A percentile compares a stretch with the other conserved stretches of the same genome.
These are phyloP conservation scores for Trichopoda pennipes DNA, from an alignment of 2,888 invertebrate species.

Conservation along the genomic window DNA sequence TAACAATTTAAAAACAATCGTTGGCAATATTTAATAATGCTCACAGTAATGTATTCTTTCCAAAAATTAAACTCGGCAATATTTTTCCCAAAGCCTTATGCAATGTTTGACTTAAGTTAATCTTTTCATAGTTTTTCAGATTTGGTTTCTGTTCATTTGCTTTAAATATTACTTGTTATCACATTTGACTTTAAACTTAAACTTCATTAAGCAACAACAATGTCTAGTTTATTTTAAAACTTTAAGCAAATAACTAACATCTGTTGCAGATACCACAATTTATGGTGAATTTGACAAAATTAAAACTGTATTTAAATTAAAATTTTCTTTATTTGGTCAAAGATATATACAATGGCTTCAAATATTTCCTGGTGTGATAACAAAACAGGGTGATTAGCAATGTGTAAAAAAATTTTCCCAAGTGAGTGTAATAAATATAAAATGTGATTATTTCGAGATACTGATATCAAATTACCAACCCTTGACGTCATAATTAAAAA, in stretches of 20 bases:
- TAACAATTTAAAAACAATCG: not conserved
- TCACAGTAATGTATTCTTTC: too few relatives aligned
- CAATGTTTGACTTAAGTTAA: conserved; percentile 1
- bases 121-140: too few relatives aligned
- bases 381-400: too few relatives aligned
- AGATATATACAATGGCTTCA: too few relatives aligned
- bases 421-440: too few relatives aligned
- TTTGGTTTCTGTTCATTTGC: not conserved
- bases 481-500: too few relatives aligned
- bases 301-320: conserved; percentile 8
- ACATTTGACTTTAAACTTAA: conserved; percentile 30
- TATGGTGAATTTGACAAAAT: not conserved
- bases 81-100: too few relatives aligned
- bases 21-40: not conserved
- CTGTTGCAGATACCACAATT: conserved; percentile 23
- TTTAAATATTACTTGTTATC: conserved; percentile 13
- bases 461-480: too few relatives aligned
- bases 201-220: conserved; percentile 42
- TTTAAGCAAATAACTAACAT: conserved; percentile 18
- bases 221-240: not conserved
- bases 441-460: too few relatives aligned
- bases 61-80: too few relatives aligned
- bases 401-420: too few relatives aligned
- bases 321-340: not conserved
- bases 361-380: not conserved